These are phyloP conservation scores for Clistopyga incitator DNA, from an alignment of 2,888 invertebrate species.

Conservation along the genomic window DNA sequence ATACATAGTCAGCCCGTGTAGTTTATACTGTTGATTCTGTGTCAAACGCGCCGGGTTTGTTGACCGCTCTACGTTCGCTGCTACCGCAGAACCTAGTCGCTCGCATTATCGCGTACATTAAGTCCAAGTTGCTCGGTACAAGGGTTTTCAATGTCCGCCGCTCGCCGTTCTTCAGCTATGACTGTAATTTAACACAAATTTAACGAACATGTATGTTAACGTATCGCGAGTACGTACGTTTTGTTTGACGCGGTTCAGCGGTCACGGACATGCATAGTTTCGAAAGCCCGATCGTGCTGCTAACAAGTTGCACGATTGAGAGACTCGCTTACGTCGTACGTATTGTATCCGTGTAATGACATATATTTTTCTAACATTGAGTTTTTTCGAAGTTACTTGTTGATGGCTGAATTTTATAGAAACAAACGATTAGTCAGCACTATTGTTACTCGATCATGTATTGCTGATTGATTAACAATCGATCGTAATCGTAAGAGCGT, in stretches of 20 bases:
- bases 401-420: background rate
- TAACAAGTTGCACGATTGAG: constrained; percentile 53
- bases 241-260: constrained; percentile 59
- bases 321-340: constrained; percentile 11
- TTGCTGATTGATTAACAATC: too few species aligned
- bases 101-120: constrained; percentile 53
- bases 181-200: constrained; percentile 27
- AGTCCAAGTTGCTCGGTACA: constrained; percentile 55
- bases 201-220: constrained; percentile 39
- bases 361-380: too few species aligned
- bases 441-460: too few species aligned
- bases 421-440: too few species aligned
- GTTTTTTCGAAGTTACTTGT: background rate
- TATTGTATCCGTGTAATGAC: background rate
- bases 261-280: constrained; percentile 51
- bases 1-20: constrained; percentile 3
- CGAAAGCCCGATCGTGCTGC: constrained; percentile 44
- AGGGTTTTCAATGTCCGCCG: constrained; percentile 60
- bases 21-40: constrained; percentile 8
- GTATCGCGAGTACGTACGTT: constrained; percentile 44
- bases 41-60: constrained; percentile 45
- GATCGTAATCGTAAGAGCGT: too few species aligned
- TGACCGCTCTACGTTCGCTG: constrained; percentile 31
- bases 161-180: background rate
- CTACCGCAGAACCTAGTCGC: constrained; percentile 8